phyloP scores from a whole-genome alignment of 1,140 invertebrate species.

The Pogonomyrmex californicus region DNA sequence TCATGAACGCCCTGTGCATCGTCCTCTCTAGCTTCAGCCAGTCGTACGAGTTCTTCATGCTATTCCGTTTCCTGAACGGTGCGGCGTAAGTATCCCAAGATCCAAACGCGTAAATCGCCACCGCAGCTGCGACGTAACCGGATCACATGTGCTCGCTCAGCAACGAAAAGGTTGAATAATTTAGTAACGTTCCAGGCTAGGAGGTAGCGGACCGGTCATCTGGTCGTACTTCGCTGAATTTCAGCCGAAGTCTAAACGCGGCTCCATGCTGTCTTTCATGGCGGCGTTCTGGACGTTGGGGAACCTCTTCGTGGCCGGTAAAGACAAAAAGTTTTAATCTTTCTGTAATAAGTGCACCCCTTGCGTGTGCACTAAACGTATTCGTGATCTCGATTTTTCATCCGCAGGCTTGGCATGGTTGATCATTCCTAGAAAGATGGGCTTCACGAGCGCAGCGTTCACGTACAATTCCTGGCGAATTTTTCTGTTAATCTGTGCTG shows the following conservation, averaged over 20 bases:
- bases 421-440: slow-evolving; percentile 93
- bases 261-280: slow-evolving; percentile 96
- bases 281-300: slow-evolving; percentile 97
- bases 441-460: slow-evolving; percentile 89
- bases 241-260: slow-evolving; percentile 95
- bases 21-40: slow-evolving; percentile 95
- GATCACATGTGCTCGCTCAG: slow-evolving; percentile 3
- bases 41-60: slow-evolving; percentile 94
- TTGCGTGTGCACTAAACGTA: neutral
- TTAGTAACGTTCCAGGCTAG: slow-evolving; percentile 90
- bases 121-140: neutral
- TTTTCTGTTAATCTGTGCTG: slow-evolving; percentile 94
- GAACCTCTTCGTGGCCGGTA: slow-evolving; percentile 94
- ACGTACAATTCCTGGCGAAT: slow-evolving; percentile 97
- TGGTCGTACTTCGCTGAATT: slow-evolving; percentile 99
- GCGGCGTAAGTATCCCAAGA: slow-evolving; percentile 92
- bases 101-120: neutral
- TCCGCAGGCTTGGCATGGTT: slow-evolving; percentile 93
- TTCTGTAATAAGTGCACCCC: neutral
- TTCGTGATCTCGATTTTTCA: neutral
- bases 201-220: slow-evolving; percentile 97
- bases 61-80: slow-evolving; percentile 96
- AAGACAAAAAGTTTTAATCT: slow-evolving; percentile 54
- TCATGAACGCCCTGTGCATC: slow-evolving; percentile 96
- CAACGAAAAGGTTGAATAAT: slow-evolving; percentile 53